These are phyloP conservation scores for Callosobruchus maculatus DNA, from an alignment of 2,888 invertebrate genomes.

Conservation along the genomic window DNA sequence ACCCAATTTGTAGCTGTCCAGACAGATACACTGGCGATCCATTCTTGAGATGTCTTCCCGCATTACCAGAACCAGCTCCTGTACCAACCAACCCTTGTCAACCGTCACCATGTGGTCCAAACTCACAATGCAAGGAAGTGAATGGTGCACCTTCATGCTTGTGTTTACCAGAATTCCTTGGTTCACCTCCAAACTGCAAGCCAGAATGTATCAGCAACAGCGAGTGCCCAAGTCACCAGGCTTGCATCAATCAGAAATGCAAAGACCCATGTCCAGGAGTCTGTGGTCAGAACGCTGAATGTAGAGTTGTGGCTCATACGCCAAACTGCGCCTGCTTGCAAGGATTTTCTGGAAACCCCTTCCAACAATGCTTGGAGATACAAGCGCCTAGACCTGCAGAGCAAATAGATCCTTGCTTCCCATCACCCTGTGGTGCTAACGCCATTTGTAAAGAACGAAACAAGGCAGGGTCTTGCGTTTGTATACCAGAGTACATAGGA, in stretches of 20 bases:
- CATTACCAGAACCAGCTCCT: slow-evolving; percentile 34
- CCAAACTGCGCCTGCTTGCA: slow-evolving; percentile 57
- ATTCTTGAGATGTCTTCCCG: slow-evolving; percentile 55
- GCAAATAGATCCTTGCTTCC: slow-evolving; percentile 53
- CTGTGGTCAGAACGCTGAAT: slow-evolving; percentile 56
- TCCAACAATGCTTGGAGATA: slow-evolving; percentile 47
- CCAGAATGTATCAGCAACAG: slow-evolving; percentile 75
- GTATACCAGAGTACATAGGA: slow-evolving; percentile 59
- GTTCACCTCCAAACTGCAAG: slow-evolving; percentile 69
- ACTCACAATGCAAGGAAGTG: slow-evolving; percentile 62
- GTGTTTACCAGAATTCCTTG: slow-evolving; percentile 70
- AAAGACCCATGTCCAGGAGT: slow-evolving; percentile 62
- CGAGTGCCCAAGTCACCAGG: slow-evolving; percentile 65
- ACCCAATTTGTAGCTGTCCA: slow-evolving; percentile 69
- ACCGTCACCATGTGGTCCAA: slow-evolving; percentile 62
- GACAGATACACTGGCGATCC: slow-evolving; percentile 65
- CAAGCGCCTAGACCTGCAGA: slow-evolving; percentile 27
- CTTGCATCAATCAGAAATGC: slow-evolving; percentile 73
- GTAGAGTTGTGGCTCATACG: slow-evolving; percentile 56
- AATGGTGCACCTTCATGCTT: slow-evolving; percentile 63
- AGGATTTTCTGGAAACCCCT: slow-evolving; percentile 58
- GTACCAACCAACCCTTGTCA: slow-evolving; percentile 50
- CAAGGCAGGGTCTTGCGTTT: slow-evolving; percentile 55
- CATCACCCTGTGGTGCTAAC: slow-evolving; percentile 65
- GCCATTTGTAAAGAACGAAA: slow-evolving; percentile 55